Evolutionary conservation across 1,140 invertebrate species (phyloP).

Genomic region (Antheraea mylitta): DNA sequence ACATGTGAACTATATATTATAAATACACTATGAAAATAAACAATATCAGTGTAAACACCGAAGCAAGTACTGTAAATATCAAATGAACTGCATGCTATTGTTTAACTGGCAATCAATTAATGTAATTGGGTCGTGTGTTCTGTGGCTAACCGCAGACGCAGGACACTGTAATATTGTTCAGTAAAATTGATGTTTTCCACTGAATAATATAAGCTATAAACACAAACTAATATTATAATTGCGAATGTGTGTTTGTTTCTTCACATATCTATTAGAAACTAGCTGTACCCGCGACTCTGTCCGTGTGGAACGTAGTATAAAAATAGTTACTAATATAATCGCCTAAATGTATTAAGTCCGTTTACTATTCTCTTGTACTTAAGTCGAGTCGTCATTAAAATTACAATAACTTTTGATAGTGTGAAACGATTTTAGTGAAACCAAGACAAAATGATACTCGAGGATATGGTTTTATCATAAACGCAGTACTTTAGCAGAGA

Average conservation of each 20-base stretch:
- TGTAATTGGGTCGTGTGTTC: conserved; percentile 27
- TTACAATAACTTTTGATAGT: too few relatives aligned
- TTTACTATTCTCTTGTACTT: too few relatives aligned
- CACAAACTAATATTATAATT: not conserved
- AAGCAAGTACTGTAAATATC: conserved; percentile 3
- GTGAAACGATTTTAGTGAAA: too few relatives aligned
- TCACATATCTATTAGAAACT: not conserved
- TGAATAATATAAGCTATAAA: not conserved
- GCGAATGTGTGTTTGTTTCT: not conserved
- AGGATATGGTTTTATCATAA: too few relatives aligned
- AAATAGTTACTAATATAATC: too few relatives aligned
- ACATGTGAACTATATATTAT: conserved; percentile 1
- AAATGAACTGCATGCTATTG: conserved; percentile 13
- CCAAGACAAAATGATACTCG: too few relatives aligned
- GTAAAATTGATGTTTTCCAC: not conserved
- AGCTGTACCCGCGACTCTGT: not conserved
- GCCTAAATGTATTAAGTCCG: too few relatives aligned
- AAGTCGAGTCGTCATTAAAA: too few relatives aligned
- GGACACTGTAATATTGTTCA: not conserved
- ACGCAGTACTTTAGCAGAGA: too few relatives aligned
- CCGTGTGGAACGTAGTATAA: too few relatives aligned
- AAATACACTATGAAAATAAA: not conserved
- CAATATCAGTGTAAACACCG: not conserved
- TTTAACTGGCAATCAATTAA: conserved; percentile 18
- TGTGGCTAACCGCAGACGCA: conserved; percentile 19